phyloP scores from a whole-genome alignment of 2,797 vertebrate genomes.

The Anabacerthia variegaticeps region DNA sequence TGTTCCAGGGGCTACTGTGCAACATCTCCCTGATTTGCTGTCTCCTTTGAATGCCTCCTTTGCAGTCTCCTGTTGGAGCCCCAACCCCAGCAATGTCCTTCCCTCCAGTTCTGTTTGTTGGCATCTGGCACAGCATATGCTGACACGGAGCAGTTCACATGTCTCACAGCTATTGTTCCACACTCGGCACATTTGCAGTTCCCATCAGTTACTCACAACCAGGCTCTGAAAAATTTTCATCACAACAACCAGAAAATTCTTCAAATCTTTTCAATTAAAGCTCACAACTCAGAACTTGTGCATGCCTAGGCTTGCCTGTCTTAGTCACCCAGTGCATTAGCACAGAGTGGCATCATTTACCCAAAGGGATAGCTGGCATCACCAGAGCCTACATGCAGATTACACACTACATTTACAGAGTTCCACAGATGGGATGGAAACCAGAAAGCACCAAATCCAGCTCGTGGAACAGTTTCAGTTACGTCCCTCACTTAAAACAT shows the following conservation, averaged over 20 bases:
- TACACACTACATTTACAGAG: background rate
- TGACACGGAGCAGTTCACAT: background rate
- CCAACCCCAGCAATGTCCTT: background rate
- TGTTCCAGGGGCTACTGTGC: background rate
- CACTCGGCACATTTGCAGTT: background rate
- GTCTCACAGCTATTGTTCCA: constrained; percentile 32
- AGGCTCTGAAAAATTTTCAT: background rate
- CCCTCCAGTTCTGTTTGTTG: background rate
- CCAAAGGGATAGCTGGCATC: background rate
- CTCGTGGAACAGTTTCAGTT: background rate
- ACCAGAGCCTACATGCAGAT: background rate
- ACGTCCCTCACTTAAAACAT: background rate
- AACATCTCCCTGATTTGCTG: background rate
- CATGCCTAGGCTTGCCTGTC: background rate
- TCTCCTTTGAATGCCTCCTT: background rate
- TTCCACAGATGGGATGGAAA: background rate
- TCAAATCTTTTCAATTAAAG: background rate
- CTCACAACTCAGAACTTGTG: background rate
- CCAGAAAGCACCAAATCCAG: background rate
- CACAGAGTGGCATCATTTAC: background rate
- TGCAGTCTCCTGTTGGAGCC: background rate
- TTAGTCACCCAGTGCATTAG: background rate
- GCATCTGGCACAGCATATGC: constrained; percentile 34
- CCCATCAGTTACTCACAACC: background rate
- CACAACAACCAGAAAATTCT: background rate